Base-by-base conservation (phyloP, 2,888 invertebrate genomes). In the Megalurothrips usitatus region DNA sequence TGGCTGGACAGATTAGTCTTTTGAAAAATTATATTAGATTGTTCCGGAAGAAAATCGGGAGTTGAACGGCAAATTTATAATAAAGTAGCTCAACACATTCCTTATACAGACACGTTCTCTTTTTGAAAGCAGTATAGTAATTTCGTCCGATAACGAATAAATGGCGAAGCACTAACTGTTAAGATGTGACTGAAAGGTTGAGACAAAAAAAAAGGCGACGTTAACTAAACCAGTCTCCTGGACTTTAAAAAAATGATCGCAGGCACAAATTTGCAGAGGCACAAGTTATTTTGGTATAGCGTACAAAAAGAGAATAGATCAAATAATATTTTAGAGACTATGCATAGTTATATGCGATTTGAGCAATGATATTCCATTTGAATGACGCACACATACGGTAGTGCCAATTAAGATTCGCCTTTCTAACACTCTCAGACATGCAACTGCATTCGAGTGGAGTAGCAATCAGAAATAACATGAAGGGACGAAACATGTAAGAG, bases 291-390 rank as follows among this genome's bases (percentile, higher is more conserved):
- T 52, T 2, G 52, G 52, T 12, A 19, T 19, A 52, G 12, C 58
- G 58, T 58, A 58, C 58, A 58, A 58, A 58, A 43, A 58, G 68
- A 75, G 3, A 26, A 75, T 12, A 26, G 68, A 12, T 75, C 68
- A 75, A 75, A 26, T 75, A 26, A 75, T 23, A 75, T 26, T 75
- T 75, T 75, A 75, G 68, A 75, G 68, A 75, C 68, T 75, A 75
- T 75, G 68, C 68, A 75, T 26, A 75, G 26, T 75, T 26, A 75
- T 75, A 75, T 75, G 68, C 68, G 26, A 75, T 75, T 58, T 75
- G 68, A 75, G 68, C 68, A 75, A 75, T 26, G 26, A 26, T 26
- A 75, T 26, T 26, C 23, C 68, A 75, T 12, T 75, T 26, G 23
- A 75, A 75, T 75, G 23, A 26, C 26, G 12, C 68, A 75, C 58